Evolutionary conservation across 1,140 invertebrate genomes (phyloP).

Genomic region (Paraescarpia echinospica): DNA sequence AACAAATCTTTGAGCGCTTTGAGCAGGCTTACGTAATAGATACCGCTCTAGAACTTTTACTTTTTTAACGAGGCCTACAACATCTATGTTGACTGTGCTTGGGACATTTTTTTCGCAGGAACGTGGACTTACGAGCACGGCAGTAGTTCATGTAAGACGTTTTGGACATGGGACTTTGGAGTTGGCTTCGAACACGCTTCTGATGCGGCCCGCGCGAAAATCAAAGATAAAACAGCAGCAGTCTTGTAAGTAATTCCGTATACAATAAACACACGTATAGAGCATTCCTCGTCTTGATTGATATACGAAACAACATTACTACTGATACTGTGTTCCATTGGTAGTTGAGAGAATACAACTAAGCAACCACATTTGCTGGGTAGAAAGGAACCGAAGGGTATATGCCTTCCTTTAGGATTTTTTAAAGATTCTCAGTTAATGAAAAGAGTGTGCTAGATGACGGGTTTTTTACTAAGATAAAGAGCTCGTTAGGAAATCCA

Average conservation of each 20-base stretch:
- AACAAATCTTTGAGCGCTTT: too few species aligned
- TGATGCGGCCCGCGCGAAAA: constrained; percentile 3
- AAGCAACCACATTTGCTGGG: too few species aligned
- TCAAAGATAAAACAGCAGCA: constrained; percentile 1
- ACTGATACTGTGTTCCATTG: neutral
- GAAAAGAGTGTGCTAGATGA: neutral
- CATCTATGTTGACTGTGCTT: neutral
- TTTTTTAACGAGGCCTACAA: too few species aligned
- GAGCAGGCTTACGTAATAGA: too few species aligned
- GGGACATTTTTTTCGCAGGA: neutral
- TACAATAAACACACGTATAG: neutral
- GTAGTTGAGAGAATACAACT: too few species aligned
- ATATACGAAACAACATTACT: neutral
- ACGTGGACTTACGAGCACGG: constrained; percentile 19
- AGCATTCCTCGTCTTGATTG: too few species aligned
- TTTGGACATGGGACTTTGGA: constrained; percentile 12
- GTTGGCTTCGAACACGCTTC: constrained; percentile 7
- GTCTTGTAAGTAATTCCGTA: neutral
- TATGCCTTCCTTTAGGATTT: neutral
- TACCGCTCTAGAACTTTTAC: too few species aligned
- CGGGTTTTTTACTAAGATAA: neutral
- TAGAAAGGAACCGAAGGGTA: neutral
- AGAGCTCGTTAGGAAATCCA: too few species aligned
- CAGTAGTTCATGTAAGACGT: neutral
- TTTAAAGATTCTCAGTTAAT: neutral